Evolutionary conservation across 2,797 vertebrate genomes (phyloP).

Genomic region (Eupleurogrammus muticus): DNA sequence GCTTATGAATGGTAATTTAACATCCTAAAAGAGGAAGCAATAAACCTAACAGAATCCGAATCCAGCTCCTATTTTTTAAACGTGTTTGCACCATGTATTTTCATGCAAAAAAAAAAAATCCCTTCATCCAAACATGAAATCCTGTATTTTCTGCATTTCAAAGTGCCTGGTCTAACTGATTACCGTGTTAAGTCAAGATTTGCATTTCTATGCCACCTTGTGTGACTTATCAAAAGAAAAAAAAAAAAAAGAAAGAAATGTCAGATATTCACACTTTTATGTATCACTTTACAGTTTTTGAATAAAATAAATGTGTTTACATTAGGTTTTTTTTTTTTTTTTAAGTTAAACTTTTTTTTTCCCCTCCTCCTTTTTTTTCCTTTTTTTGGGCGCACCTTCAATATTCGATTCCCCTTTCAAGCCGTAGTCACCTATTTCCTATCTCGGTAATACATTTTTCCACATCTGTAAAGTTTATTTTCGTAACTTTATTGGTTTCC

Average conservation of each 20-base stretch:
- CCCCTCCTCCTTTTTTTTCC: neutral
- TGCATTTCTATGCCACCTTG: conserved; percentile 46
- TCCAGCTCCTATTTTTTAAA: neutral
- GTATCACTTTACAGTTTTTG: conserved; percentile 53
- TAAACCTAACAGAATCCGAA: conserved; percentile 33
- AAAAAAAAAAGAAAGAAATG: conserved; percentile 1
- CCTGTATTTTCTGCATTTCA: conserved; percentile 51
- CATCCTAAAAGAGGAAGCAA: conserved; percentile 33
- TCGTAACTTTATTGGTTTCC: conserved; percentile 77
- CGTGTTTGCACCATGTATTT: conserved; percentile 16
- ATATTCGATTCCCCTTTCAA: conserved; percentile 66
- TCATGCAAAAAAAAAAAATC: neutral
- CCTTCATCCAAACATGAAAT: conserved; percentile 25
- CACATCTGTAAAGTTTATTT: conserved; percentile 79
- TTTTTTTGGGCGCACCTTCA: conserved; percentile 28
- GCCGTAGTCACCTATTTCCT: conserved; percentile 71
- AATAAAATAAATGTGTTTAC: conserved; percentile 56
- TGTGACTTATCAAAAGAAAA: conserved; percentile 34
- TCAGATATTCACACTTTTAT: conserved; percentile 52
- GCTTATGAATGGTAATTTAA: conserved; percentile 45
- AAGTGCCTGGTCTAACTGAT: conserved; percentile 41
- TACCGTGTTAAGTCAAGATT: conserved; percentile 31
- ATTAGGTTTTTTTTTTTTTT: conserved; percentile 47
- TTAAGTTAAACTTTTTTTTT: neutral
- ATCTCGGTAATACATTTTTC: conserved; percentile 77